Evolutionary conservation across 2,113 vertebrate genomes (phyloP).

Genomic region (Psilopogon haemacephalus): DNA sequence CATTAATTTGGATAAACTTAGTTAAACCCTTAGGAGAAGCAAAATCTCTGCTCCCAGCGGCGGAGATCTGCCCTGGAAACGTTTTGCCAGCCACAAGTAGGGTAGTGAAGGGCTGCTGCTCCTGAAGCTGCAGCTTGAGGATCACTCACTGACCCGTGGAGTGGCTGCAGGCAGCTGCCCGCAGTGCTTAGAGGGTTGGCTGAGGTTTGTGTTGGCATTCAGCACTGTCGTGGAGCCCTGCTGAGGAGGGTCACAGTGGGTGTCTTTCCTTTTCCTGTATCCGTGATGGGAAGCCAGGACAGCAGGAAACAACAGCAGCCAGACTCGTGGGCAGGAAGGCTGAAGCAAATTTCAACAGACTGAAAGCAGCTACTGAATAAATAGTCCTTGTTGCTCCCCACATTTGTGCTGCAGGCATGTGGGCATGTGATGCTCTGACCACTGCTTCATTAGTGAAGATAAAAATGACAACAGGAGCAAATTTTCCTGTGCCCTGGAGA

Average conservation of each 20-base stretch:
- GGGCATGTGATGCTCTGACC: neutral
- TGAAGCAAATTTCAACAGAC: neutral
- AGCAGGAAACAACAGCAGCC: neutral
- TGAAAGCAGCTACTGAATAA: conserved; percentile 25
- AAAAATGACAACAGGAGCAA: neutral
- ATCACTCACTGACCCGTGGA: rapidly evolving
- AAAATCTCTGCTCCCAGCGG: neutral
- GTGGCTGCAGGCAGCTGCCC: neutral
- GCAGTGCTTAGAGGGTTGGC: neutral
- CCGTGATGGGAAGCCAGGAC: neutral
- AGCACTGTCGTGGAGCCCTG: neutral
- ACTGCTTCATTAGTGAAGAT: neutral
- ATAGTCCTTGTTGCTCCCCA: neutral
- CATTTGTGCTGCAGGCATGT: neutral
- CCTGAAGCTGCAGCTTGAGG: neutral
- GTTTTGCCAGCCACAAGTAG: neutral
- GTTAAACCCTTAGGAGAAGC: neutral
- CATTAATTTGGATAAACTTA: neutral
- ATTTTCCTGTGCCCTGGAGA: neutral
- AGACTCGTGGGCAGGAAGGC: neutral
- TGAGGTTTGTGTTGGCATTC: neutral
- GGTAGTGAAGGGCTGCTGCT: neutral
- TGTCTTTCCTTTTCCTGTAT: neutral
- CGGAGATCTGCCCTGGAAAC: neutral
- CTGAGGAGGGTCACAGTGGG: neutral